These are phyloP conservation scores for Eolophus roseicapilla DNA, from an alignment of 2,113 vertebrate genomes.

Conservation along the genomic window DNA sequence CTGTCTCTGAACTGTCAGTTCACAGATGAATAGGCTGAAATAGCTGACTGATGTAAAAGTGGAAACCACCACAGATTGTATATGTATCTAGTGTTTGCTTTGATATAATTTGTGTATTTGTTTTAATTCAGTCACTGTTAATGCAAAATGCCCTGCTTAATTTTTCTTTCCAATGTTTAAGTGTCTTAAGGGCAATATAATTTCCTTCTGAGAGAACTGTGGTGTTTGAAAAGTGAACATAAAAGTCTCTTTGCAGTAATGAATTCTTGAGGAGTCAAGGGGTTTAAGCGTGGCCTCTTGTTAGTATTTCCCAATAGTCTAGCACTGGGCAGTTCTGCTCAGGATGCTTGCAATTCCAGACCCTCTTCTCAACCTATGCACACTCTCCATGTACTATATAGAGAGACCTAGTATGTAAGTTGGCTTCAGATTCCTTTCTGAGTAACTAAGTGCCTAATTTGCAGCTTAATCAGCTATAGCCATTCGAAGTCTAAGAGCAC, in stretches of 20 bases:
- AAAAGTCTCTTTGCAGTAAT: not conserved
- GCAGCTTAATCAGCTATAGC: not conserved
- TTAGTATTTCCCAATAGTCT: not conserved
- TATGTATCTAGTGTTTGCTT: not conserved
- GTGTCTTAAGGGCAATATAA: not conserved
- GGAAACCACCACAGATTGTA: not conserved
- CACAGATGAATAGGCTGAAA: not conserved
- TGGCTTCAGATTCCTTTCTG: not conserved
- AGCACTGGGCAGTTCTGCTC: not conserved
- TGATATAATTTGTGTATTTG: not conserved
- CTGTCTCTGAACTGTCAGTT: not conserved
- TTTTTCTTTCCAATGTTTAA: not conserved
- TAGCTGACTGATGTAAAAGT: not conserved
- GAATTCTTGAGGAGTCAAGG: not conserved
- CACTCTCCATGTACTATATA: not conserved
- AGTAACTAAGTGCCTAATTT: not conserved
- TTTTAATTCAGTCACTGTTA: not conserved
- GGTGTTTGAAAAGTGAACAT: not conserved
- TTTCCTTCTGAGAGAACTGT: not conserved
- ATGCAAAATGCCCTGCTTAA: not conserved
- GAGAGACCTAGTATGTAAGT: not conserved
- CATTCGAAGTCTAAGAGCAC: not conserved
- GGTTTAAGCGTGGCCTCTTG: not conserved
- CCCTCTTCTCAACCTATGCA: not conserved
- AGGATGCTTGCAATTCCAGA: not conserved